Evolutionary conservation across 2,797 vertebrate species (phyloP).

Genomic region (Valencia hispanica): DNA sequence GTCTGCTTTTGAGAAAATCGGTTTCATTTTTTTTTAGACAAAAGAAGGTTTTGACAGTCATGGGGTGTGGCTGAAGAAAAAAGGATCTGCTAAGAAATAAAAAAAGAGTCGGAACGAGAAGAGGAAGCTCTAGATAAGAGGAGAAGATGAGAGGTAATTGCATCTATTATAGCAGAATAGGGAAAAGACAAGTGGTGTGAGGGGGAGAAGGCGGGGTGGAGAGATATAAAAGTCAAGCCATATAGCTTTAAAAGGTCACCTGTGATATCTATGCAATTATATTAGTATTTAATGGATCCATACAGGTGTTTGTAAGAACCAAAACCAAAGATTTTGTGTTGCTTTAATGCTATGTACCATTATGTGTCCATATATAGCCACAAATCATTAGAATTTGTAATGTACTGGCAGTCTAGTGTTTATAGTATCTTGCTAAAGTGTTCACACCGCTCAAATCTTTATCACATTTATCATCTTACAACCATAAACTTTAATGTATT

Average conservation of each 20-base stretch:
- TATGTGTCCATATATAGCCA: conserved; percentile 4
- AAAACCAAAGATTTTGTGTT: conserved; percentile 22
- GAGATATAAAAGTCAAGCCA: conserved; percentile 54
- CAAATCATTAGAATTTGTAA: conserved; percentile 13
- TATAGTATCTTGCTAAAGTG: neutral
- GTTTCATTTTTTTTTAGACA: conserved; percentile 48
- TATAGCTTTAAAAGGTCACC: conserved; percentile 70
- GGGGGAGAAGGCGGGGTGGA: neutral
- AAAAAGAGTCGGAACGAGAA: conserved; percentile 30
- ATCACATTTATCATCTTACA: neutral
- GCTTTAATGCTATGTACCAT: conserved; percentile 11
- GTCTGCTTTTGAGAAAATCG: conserved; percentile 73
- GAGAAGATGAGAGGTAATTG: conserved; percentile 75
- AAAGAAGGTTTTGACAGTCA: conserved; percentile 57
- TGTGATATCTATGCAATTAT: conserved; percentile 49
- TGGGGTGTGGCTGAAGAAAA: conserved; percentile 42
- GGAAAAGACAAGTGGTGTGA: conserved; percentile 30
- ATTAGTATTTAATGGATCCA: conserved; percentile 23
- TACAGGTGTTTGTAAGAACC: conserved; percentile 4
- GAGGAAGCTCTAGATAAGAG: conserved; percentile 57
- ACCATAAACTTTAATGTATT: neutral
- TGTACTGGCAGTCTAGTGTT: conserved; percentile 7
- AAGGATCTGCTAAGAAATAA: conserved; percentile 37
- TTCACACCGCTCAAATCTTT: neutral
- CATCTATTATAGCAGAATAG: conserved; percentile 62